Evolutionary conservation across 2,797 vertebrate species (phyloP).

Genomic region (Macropodus opercularis): DNA sequence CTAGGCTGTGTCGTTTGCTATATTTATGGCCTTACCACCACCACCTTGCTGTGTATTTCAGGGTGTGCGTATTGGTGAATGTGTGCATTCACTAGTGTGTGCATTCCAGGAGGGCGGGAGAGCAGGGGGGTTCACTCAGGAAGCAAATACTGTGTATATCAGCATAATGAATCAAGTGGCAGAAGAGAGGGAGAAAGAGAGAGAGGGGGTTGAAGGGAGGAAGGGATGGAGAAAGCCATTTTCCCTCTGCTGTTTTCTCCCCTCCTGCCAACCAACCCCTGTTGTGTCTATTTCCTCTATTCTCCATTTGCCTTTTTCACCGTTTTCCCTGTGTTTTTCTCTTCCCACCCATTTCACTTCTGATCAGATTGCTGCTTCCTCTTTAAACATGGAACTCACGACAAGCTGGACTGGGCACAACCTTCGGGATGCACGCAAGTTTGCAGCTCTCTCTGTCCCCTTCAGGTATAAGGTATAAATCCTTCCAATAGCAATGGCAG

Average conservation of each 20-base stretch:
- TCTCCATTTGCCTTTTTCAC: slow-evolving; percentile 49
- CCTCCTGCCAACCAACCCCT: slow-evolving; percentile 76
- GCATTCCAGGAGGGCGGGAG: slow-evolving; percentile 69
- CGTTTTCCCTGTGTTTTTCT: slow-evolving; percentile 7
- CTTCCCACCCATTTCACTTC: slow-evolving; percentile 36
- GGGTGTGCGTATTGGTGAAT: slow-evolving; percentile 33
- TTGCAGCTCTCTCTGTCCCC: slow-evolving; percentile 38
- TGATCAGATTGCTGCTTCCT: slow-evolving; percentile 41
- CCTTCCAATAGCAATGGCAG: slow-evolving; percentile 10
- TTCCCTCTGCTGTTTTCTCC: slow-evolving; percentile 74
- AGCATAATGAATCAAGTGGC: slow-evolving; percentile 87
- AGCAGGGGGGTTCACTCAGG: slow-evolving; percentile 79
- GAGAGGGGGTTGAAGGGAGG: slow-evolving; percentile 53
- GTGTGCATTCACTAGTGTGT: slow-evolving; percentile 62
- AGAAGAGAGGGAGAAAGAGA: slow-evolving; percentile 51
- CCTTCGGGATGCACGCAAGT: slow-evolving; percentile 1
- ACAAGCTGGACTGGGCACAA: slow-evolving; percentile 14
- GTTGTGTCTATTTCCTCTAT: slow-evolving; percentile 74
- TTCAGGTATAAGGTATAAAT: slow-evolving; percentile 30
- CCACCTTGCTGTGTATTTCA: slow-evolving; percentile 63
- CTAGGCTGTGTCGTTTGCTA: slow-evolving; percentile 84
- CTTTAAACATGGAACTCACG: slow-evolving; percentile 25
- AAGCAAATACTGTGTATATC: slow-evolving; percentile 87
- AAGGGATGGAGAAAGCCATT: slow-evolving; percentile 76
- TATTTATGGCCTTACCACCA: slow-evolving; percentile 84